Evolutionary conservation across 1,140 invertebrate genomes (phyloP).

Genomic region (Sarcophaga bullata): DNA sequence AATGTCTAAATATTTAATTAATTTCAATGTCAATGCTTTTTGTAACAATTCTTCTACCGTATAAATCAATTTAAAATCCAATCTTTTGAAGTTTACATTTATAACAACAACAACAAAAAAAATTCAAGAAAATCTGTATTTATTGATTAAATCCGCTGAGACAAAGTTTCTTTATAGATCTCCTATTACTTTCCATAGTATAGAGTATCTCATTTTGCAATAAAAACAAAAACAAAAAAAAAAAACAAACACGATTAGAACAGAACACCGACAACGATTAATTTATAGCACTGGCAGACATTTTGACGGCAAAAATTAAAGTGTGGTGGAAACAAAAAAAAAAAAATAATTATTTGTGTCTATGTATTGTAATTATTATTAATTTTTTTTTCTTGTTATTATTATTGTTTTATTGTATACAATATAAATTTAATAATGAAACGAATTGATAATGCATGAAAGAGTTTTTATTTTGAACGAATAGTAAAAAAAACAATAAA

Average conservation of each 20-base stretch:
- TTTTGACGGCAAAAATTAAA: conserved; percentile 35
- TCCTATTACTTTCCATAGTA: neutral
- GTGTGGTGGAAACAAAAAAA: conserved; percentile 29
- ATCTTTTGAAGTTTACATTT: too few relatives aligned
- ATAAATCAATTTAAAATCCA: too few relatives aligned
- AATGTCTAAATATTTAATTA: too few relatives aligned
- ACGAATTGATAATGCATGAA: conserved; percentile 29
- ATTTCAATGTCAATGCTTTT: too few relatives aligned
- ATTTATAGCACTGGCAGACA: conserved; percentile 33
- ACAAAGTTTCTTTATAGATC: too few relatives aligned
- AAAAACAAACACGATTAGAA: neutral
- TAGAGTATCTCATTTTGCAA: neutral
- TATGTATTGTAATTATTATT: too few relatives aligned
- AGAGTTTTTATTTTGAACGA: conserved; percentile 19
- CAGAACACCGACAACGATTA: neutral
- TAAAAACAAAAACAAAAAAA: neutral
- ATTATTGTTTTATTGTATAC: conserved; percentile 14
- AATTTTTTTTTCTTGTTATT: too few relatives aligned
- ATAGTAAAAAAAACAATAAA: neutral
- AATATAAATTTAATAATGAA: conserved; percentile 17
- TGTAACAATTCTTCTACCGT: too few relatives aligned
- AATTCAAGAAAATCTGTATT: too few relatives aligned
- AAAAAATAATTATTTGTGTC: too few relatives aligned
- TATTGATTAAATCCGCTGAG: too few relatives aligned
- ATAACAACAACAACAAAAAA: too few relatives aligned